Conservation (phyloP, 2,888 invertebrate genomes). For the Osmoderma eremita region DNA sequence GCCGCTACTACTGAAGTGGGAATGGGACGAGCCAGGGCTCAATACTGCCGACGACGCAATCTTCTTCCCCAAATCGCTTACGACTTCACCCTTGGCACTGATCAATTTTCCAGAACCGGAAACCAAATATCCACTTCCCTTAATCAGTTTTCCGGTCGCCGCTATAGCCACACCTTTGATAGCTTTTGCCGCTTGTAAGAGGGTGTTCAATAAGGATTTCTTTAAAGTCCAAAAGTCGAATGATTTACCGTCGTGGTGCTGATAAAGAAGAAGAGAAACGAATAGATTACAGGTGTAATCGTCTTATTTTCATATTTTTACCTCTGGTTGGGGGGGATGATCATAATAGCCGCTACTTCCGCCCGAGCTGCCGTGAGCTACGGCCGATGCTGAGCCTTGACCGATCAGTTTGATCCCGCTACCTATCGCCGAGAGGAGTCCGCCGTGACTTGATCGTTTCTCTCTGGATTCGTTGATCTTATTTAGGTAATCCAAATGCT, state of each 20-base stretch:
- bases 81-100: constrained; percentile 80
- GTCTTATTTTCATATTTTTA: constrained; percentile 28
- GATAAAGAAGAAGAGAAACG: neutral
- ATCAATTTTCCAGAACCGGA: constrained; percentile 75
- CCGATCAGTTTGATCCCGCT: constrained; percentile 66
- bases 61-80: constrained; percentile 81
- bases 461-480: constrained; percentile 48
- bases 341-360: constrained; percentile 59
- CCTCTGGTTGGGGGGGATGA: constrained; percentile 43
- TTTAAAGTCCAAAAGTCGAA: constrained; percentile 75
- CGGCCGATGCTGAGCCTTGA: constrained; percentile 67
- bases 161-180: constrained; percentile 89
- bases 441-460: constrained; percentile 63
- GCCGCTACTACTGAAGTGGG: constrained; percentile 16
- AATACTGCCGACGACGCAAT: constrained; percentile 80
- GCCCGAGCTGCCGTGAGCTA: constrained; percentile 65
- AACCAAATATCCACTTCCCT: constrained; percentile 79
- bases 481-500: constrained; percentile 52
- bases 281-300: no score
- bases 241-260: constrained; percentile 55
- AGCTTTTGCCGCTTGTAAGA: constrained; percentile 88
- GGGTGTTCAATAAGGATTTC: constrained; percentile 82
- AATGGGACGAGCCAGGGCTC: constrained; percentile 60
- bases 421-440: constrained; percentile 65
- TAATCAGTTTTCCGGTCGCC: constrained; percentile 86